phyloP scores from a whole-genome alignment of 2,888 invertebrate genomes.

The Microdon myrmicae region DNA sequence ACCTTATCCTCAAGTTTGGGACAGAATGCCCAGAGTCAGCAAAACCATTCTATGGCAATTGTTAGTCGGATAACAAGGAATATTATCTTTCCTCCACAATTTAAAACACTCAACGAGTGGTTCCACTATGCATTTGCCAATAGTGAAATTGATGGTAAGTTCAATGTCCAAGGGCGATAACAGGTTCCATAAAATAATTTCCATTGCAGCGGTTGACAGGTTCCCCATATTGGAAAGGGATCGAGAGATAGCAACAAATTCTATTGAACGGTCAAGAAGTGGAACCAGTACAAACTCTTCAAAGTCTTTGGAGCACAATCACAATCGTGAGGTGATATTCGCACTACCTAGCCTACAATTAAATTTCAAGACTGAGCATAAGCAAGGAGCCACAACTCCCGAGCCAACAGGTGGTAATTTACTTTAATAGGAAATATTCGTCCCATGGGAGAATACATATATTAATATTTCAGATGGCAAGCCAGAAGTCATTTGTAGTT shows the following conservation, averaged over 20 bases:
- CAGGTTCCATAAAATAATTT: conserved; percentile 19
- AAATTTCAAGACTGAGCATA: conserved; percentile 91
- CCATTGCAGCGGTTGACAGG: conserved; percentile 80
- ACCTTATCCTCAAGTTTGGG: conserved; percentile 90
- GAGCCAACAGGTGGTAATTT: conserved; percentile 72
- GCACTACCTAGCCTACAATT: conserved; percentile 92
- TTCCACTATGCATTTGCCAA: conserved; percentile 96
- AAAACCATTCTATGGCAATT: conserved; percentile 92
- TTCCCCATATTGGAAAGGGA: conserved; percentile 91
- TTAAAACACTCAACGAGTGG: conserved; percentile 94
- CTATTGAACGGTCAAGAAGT: conserved; percentile 69
- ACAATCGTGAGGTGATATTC: conserved; percentile 95
- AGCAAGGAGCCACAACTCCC: conserved; percentile 80
- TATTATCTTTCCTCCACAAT: conserved; percentile 94
- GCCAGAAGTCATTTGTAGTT: conserved; percentile 93
- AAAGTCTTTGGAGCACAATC: conserved; percentile 81
- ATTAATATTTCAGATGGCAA: conserved; percentile 78
- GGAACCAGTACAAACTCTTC: conserved; percentile 66
- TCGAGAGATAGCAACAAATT: conserved; percentile 71
- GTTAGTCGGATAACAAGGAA: conserved; percentile 92
- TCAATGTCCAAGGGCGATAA: neutral
- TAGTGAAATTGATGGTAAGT: conserved; percentile 90
- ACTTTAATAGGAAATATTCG: neutral
- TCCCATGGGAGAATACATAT: too few species aligned
- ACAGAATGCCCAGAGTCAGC: conserved; percentile 73